Evolutionary conservation across 2,797 vertebrate genomes (phyloP), one percentile per base, ranked within the genome.

Genomic region (Syngnathus rostellatus): DNA sequence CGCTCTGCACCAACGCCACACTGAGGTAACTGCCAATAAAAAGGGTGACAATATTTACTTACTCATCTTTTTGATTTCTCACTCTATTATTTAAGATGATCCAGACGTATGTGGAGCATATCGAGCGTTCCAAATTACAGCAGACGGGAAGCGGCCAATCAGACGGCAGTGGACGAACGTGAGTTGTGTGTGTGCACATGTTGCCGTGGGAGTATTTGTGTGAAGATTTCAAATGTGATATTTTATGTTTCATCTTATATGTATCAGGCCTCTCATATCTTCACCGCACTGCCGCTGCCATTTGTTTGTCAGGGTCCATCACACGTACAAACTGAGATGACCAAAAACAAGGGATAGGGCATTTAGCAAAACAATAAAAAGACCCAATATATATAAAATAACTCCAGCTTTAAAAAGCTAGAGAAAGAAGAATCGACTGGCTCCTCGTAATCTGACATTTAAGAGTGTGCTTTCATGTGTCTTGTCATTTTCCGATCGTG

Each of bases 31-130:
- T 43, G 10, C 5, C 1, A 5, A 62, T 10, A 4, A 40, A 38
- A 9, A 37, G 63, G 3, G 16, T 48, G 14, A 6, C 45, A 46
- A 14, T 21, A 43, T 43, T 43, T 43, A 43, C 41, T 43, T 12
- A 43, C 12, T 41, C 40, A 12, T 41, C 7, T 6, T 1, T 39
- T 37, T 31, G 64, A 43, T 59, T 16, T 50, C 12, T 57, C 25
- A 3, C 31, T 41, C n/a, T 11, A 6, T 1, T 21, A 61, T 41
- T 62, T 16, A 62, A 99, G 97, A 99, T 99, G 96, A 99, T 99
- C 78, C 97, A 99, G 89, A 99, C 94, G 1, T 99, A 98, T 0
- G 94, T 99, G 66, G 97, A 97, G 64, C 94, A 98, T 86, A 98
- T 99, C 53, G 97, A 98, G 74, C 90, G 97, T 25, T 93, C 97